Evolutionary conservation across 2,888 invertebrate genomes (phyloP), one percentile per base, ranked within the genome.

Genomic region (Orthosia gothica): DNA sequence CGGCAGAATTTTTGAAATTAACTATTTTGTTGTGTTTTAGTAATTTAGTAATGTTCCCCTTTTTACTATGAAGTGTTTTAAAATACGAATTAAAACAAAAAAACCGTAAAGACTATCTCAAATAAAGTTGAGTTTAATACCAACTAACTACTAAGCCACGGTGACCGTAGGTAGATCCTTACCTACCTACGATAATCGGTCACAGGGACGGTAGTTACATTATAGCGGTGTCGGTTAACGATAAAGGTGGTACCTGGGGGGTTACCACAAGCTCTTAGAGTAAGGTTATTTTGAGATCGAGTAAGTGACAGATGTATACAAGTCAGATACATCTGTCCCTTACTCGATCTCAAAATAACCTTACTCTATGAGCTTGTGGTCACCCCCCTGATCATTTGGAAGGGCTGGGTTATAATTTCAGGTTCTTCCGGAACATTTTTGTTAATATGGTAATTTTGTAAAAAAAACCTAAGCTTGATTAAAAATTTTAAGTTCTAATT

Each of bases 211-310:
- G 40, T 40, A 9, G 40, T 49, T 40, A 26, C 32, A 47, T 69
- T 50, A 62, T 61, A 11, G 40, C 20, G n/a, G n/a, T 59, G 78
- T 76, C 26, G 78, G 40, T 47, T 49, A 76, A 76, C 78, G 49
- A 78, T 76, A 71, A 78, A 78, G 20, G 26, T 49, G 15, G 13
- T 59, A 54, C 58, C 63, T n/a, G n/a, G n/a, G n/a, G n/a, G n/a
- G n/a, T n/a, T n/a, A n/a, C n/a, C n/a, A n/a, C n/a, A n/a, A n/a
- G n/a, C n/a, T n/a, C n/a, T n/a, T n/a, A n/a, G n/a, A n/a, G n/a
- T n/a, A n/a, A n/a, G n/a, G n/a, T n/a, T n/a, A n/a, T n/a, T n/a
- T n/a, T n/a, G n/a, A n/a, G n/a, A n/a, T n/a, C n/a, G n/a, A n/a
- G n/a, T n/a, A n/a, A n/a, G n/a, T n/a, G n/a, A n/a, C n/a, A n/a